Evolutionary conservation across 2,888 invertebrate genomes (phyloP).

Genomic region (Epirrita christyi): DNA sequence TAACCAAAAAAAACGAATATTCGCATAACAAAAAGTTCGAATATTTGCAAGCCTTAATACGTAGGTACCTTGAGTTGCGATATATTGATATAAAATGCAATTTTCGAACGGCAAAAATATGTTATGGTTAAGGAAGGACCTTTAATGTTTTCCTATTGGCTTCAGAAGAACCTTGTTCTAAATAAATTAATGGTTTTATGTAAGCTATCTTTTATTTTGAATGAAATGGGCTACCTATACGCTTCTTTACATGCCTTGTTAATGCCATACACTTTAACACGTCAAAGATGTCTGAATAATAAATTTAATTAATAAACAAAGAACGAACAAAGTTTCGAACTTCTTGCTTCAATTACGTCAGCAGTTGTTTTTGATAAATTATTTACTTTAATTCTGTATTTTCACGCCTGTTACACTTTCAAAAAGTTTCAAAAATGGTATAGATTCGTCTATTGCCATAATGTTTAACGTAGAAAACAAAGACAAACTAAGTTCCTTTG

Average conservation of each 20-base stretch:
- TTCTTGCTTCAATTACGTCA: conserved; percentile 15
- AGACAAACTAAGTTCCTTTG: too few species aligned
- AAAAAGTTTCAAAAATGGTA: conserved; percentile 1
- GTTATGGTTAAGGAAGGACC: too few species aligned
- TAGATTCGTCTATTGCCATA: conserved; percentile 1
- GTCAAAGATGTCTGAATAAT: conserved; percentile 12
- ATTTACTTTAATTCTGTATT: conserved; percentile 9
- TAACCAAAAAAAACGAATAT: too few species aligned
- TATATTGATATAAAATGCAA: too few species aligned
- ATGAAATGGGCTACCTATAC: background rate
- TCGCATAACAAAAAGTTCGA: too few species aligned
- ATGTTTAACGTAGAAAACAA: too few species aligned
- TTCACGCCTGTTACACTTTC: conserved; percentile 2
- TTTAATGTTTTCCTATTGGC: too few species aligned
- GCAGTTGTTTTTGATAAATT: conserved; percentile 20
- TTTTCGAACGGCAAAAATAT: too few species aligned
- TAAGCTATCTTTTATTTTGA: background rate
- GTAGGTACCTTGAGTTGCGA: too few species aligned
- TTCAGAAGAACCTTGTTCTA: too few species aligned
- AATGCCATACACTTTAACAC: background rate
- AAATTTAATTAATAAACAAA: conserved; percentile 30
- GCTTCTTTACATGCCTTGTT: background rate
- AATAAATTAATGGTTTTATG: too few species aligned
- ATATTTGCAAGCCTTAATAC: too few species aligned
- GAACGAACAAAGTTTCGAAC: conserved; percentile 18